phyloP scores from a whole-genome alignment of 2,113 vertebrate species.

The Pituophis catenifer region DNA sequence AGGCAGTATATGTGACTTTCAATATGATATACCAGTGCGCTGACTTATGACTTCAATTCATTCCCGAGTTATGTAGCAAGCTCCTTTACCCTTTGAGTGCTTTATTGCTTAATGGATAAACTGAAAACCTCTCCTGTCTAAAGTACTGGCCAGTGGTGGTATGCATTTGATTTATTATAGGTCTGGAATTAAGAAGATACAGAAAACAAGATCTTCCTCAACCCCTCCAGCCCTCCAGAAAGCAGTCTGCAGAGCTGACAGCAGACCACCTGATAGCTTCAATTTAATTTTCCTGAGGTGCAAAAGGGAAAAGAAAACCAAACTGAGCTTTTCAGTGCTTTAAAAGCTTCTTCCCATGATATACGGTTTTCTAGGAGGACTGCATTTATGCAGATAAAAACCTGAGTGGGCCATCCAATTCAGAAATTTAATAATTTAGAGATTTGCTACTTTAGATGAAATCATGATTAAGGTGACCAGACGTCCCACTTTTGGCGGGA shows the following conservation, averaged over 20 bases:
- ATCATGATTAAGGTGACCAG: too few species aligned
- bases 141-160: background rate
- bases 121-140: background rate
- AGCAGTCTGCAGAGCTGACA: background rate
- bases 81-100: background rate
- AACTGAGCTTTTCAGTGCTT: background rate
- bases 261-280: background rate
- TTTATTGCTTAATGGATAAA: background rate
- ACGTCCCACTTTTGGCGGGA: too few species aligned
- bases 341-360: background rate
- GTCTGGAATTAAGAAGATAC: background rate
- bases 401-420: background rate
- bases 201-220: background rate
- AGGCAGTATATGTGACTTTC: background rate
- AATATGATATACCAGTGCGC: background rate
- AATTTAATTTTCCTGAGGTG: background rate
- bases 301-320: background rate
- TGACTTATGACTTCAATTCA: background rate
- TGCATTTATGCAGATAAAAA: background rate
- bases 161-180: background rate
- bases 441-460: background rate
- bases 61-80: background rate
- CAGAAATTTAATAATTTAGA: background rate
- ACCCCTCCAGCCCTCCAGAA: background rate
- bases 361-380: background rate